A percentile compares a stretch with the other conserved stretches of the same genome.
These are phyloP conservation scores for Calameuta pallipes DNA, from an alignment of 2,888 invertebrate species.

Conservation along the genomic window DNA sequence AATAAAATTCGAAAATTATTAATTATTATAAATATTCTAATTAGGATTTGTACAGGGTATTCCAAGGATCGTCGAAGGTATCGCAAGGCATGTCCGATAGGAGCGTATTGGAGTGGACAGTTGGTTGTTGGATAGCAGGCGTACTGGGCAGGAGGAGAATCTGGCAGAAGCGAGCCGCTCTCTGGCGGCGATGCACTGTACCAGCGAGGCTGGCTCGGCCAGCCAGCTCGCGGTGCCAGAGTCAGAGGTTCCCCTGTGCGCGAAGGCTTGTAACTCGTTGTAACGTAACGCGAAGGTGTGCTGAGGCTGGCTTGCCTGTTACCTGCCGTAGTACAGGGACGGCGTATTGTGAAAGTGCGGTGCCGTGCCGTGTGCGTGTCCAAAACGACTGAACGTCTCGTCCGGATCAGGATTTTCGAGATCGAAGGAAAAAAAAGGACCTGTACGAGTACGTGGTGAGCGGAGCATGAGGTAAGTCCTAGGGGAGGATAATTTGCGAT, in stretches of 20 bases:
- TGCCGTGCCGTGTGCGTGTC: conserved; percentile 19
- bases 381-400: neutral
- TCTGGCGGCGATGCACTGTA: conserved; percentile 57
- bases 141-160: neutral
- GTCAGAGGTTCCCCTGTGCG: conserved; percentile 30
- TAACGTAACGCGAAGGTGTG: conserved; percentile 51
- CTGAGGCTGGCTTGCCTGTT: conserved; percentile 35
- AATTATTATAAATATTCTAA: neutral
- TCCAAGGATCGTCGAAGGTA: neutral
- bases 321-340: conserved; percentile 30
- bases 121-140: neutral
- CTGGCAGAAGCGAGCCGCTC: conserved; percentile 30
- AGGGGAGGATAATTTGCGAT: conserved; percentile 16
- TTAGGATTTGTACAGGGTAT: neutral
- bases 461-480: conserved; percentile 41
- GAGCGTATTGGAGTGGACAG: neutral
- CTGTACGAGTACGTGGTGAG: neutral
- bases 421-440: conserved; percentile 1
- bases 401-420: conserved; percentile 16
- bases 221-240: conserved; percentile 22
- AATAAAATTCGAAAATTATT: neutral
- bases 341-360: conserved; percentile 25
- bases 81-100: neutral
- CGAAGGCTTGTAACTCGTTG: conserved; percentile 43
- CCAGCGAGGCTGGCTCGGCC: conserved; percentile 35